Percentiles rank a stretch among this genome's conserved stretches.
Conservation (phyloP, 1,140 invertebrate species). For the Formica selysi region DNA sequence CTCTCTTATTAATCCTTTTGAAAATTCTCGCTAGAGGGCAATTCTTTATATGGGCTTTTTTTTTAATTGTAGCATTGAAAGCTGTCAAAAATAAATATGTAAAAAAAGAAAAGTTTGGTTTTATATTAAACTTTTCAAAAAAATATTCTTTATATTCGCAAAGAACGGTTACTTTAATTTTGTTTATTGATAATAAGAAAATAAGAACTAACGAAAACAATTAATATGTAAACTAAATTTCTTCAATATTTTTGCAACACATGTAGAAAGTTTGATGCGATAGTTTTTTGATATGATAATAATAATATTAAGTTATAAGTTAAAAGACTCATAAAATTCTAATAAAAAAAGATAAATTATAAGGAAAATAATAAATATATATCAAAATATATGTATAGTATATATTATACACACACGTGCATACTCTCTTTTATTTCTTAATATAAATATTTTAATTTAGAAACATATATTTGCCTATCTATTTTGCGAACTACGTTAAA, state of each 20-base stretch:
- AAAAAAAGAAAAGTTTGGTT: not conserved
- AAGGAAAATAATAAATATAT: not conserved
- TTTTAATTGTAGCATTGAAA: not conserved
- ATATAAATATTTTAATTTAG: conserved; percentile 7
- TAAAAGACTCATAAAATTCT: not conserved
- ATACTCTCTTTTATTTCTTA: not conserved
- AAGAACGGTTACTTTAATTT: not conserved
- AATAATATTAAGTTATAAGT: not conserved
- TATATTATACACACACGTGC: not conserved
- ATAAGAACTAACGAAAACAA: not conserved
- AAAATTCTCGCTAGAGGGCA: conserved; percentile 37
- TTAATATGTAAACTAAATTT: not conserved
- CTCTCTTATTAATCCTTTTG: not conserved
- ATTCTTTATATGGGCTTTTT: not conserved
- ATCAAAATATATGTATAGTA: not conserved
- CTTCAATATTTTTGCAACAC: not conserved
- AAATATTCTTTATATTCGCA: not conserved
- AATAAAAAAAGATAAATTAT: too few species aligned
- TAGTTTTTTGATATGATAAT: not conserved
- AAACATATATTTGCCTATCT: not conserved
- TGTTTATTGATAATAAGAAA: not conserved
- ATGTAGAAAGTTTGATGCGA: not conserved
- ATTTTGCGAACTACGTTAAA: not conserved
- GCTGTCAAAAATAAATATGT: not conserved
- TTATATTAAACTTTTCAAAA: not conserved